Conservation (phyloP, 1,140 invertebrate species). For the Penaeus japonicus region DNA sequence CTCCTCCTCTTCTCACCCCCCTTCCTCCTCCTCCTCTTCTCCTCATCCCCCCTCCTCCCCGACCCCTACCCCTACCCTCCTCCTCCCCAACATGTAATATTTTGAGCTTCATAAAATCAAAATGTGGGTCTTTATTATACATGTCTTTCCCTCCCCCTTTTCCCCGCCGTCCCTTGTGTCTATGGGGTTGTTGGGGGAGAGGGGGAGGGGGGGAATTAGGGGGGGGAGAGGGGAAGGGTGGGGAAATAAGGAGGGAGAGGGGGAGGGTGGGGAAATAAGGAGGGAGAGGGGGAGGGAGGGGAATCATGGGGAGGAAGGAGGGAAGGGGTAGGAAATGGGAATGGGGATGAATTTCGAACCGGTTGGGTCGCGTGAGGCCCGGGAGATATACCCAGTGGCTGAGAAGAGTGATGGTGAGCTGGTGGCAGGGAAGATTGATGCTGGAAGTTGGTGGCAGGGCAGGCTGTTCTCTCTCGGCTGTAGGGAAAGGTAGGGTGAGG, state of each 20-base stretch:
- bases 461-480: too few species aligned
- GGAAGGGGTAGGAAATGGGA: neutral
- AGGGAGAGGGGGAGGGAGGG: neutral
- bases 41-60: neutral
- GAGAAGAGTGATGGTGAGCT: too few species aligned
- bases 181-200: neutral
- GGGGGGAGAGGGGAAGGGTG: neutral
- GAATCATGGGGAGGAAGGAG: neutral
- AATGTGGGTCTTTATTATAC: slow-evolving; percentile 10
- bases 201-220: neutral
- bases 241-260: neutral
- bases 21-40: neutral
- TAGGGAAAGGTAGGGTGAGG: too few species aligned
- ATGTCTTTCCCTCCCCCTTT: neutral
- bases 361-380: too few species aligned
- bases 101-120: slow-evolving; percentile 6
- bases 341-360: neutral
- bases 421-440: too few species aligned
- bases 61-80: neutral
- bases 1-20: neutral
- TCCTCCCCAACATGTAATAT: neutral
- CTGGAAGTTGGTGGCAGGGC: too few species aligned
- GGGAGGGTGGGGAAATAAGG: neutral
- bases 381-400: too few species aligned
- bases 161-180: neutral